phyloP scores from a whole-genome alignment of 1,140 invertebrate species.

The Drosophila pseudoananassae region DNA sequence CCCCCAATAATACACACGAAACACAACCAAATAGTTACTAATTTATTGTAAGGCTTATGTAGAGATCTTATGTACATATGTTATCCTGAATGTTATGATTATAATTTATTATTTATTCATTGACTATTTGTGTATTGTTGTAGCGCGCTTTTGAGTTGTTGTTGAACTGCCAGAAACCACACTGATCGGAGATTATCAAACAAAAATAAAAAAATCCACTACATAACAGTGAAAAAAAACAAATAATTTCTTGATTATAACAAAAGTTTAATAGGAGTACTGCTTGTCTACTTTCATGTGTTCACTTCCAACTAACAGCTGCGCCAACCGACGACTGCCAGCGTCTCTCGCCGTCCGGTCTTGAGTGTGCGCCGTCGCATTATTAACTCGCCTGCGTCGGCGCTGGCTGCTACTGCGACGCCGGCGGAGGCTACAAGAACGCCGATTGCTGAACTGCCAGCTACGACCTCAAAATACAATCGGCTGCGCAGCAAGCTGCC shows the following conservation, averaged over 20 bases:
- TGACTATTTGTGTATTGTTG: constrained; percentile 9
- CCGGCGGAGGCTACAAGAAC: constrained; percentile 37
- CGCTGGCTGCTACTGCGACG: constrained; percentile 24
- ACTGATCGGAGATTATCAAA: constrained; percentile 38
- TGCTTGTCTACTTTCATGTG: constrained; percentile 54
- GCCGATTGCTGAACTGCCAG: constrained; percentile 44
- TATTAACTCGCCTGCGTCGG: constrained; percentile 64
- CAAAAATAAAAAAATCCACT: constrained; percentile 17
- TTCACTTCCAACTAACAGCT: constrained; percentile 51
- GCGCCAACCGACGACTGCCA: constrained; percentile 62
- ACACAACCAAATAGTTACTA: constrained; percentile 31
- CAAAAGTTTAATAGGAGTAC: constrained; percentile 9
- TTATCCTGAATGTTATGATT: not conserved
- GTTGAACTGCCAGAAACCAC: constrained; percentile 57
- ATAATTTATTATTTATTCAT: constrained; percentile 10
- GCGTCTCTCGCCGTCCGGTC: constrained; percentile 70
- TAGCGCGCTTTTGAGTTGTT: constrained; percentile 65
- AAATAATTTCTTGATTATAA: not conserved
- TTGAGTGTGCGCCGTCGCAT: constrained; percentile 77
- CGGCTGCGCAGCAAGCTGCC: constrained; percentile 53
- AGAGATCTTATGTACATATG: constrained; percentile 8
- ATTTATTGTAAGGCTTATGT: constrained; percentile 39
- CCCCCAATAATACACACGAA: not conserved
- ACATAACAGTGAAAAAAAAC: not conserved
- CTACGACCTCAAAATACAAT: constrained; percentile 65